Conservation (phyloP, 53 echinoderm and acorn worm genomes). For the Apostichopus leukothele region DNA sequence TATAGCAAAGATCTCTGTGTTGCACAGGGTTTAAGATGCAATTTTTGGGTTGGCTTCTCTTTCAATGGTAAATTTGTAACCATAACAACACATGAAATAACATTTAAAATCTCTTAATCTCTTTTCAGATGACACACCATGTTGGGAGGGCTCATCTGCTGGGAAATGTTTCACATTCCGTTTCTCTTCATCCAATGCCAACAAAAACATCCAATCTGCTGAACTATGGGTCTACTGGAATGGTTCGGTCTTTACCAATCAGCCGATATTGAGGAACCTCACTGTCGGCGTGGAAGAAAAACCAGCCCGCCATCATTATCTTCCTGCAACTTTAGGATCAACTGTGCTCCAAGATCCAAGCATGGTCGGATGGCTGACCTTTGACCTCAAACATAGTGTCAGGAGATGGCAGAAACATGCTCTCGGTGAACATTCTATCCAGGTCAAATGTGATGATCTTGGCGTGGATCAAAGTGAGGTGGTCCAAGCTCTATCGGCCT, state of each 20-base stretch:
- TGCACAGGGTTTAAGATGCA: no score
- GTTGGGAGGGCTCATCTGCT: neutral
- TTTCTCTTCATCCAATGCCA: conserved; percentile 20
- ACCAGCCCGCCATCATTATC: neutral
- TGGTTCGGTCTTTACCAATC: conserved; percentile 21
- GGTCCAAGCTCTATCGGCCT: conserved; percentile 14
- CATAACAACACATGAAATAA: no score
- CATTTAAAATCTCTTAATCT: neutral
- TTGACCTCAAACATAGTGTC: conserved; percentile 57
- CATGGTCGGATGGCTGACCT: conserved; percentile 53
- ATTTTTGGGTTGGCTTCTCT: no score
- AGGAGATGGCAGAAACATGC: conserved; percentile 58
- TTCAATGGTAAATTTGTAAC: no score
- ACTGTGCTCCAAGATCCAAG: neutral
- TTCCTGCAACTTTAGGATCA: neutral
- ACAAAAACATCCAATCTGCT: conserved; percentile 33
- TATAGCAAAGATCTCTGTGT: no score
- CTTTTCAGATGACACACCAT: conserved; percentile 8
- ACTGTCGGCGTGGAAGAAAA: neutral
- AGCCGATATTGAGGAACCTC: neutral
- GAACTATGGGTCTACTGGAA: conserved; percentile 41
- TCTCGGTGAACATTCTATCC: conserved; percentile 45
- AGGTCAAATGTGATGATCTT: conserved; percentile 41
- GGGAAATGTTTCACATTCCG: conserved; percentile 37
- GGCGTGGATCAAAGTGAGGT: neutral